Evolutionary conservation across 2,113 vertebrate species (phyloP).

Genomic region (Smithornis capensis): DNA sequence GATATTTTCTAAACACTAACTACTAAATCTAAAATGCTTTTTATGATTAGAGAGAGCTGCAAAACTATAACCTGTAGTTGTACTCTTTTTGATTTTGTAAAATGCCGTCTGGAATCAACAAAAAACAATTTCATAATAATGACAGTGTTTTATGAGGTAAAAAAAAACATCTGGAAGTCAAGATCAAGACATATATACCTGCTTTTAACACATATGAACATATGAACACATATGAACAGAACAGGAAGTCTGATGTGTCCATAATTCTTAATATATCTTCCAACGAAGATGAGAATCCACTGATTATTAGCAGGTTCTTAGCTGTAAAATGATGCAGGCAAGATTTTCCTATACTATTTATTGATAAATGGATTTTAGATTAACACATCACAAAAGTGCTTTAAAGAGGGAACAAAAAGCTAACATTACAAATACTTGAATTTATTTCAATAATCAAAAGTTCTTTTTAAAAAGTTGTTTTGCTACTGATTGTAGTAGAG

Average conservation of each 20-base stretch:
- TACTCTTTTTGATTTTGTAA: neutral
- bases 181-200: neutral
- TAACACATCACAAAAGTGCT: neutral
- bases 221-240: neutral
- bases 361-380: neutral
- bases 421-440: neutral
- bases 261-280: neutral
- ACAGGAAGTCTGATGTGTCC: neutral
- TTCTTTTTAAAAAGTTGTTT: neutral
- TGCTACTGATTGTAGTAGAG: neutral
- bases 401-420: neutral
- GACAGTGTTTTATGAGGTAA: neutral
- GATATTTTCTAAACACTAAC: neutral
- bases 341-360: neutral
- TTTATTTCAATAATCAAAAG: neutral
- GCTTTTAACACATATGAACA: neutral
- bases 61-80: neutral
- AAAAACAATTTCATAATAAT: neutral
- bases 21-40: neutral
- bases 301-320: neutral
- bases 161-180: neutral
- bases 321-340: neutral
- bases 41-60: neutral
- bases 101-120: neutral
- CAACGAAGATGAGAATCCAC: neutral